phyloP scores from a whole-genome alignment of 1,140 invertebrate genomes.

The Drosophila pachea region DNA sequence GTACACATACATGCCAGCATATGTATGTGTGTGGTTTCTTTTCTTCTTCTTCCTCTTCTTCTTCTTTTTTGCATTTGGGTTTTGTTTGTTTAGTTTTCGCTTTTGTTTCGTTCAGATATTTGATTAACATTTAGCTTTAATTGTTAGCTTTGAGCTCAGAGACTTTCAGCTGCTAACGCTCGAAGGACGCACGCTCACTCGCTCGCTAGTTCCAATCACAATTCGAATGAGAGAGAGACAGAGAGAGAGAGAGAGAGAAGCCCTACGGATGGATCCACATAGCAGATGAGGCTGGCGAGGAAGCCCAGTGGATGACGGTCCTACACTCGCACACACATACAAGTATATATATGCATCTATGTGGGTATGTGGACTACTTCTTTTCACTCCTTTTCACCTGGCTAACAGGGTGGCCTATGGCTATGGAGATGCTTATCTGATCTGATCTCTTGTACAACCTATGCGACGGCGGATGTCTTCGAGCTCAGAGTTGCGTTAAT shows the following conservation, averaged over 20 bases:
- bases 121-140: slow-evolving; percentile 28
- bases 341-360: background rate
- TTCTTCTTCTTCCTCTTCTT: no score
- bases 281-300: slow-evolving; percentile 13
- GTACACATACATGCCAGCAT: background rate
- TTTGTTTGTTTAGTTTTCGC: background rate
- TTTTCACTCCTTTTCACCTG: no score
- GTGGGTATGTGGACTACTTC: no score
- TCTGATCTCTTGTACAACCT: no score
- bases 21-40: background rate
- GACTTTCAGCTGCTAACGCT: slow-evolving; percentile 10
- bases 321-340: background rate
- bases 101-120: slow-evolving; percentile 21
- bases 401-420: no score
- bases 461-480: no score
- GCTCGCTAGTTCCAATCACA: slow-evolving; percentile 45
- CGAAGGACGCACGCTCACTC: slow-evolving; percentile 54
- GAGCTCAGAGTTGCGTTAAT: no score
- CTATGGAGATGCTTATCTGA: no score
- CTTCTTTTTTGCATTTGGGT: no score
- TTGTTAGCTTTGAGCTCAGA: slow-evolving; percentile 18
- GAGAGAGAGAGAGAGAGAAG: slow-evolving; percentile 4
- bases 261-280: background rate
- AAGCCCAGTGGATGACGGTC: background rate
- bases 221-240: slow-evolving; percentile 12